Evolutionary conservation across 1,140 invertebrate species (phyloP).

Genomic region (Teleogryllus occipitalis): DNA sequence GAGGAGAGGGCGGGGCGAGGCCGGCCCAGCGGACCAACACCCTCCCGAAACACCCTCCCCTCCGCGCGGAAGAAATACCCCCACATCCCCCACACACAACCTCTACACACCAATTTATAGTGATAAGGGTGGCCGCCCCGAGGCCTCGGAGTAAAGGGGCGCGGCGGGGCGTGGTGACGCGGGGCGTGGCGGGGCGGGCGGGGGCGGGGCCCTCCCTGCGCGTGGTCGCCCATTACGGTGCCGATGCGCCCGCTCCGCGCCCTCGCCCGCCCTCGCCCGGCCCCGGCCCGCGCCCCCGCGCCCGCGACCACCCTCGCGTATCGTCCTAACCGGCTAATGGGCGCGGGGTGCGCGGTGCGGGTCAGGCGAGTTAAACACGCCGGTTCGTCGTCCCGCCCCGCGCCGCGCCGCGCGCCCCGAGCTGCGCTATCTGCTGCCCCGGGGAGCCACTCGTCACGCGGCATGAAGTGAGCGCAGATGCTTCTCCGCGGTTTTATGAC

Average conservation of each 20-base stretch:
- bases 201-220: too few species aligned
- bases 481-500: slow-evolving; percentile 3
- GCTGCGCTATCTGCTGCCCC: background rate
- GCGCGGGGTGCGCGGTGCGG: background rate
- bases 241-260: background rate
- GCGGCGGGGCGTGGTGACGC: too few species aligned
- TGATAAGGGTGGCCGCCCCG: background rate
- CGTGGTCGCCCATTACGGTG: background rate
- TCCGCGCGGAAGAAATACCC: too few species aligned
- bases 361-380: background rate
- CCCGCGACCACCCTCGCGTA: background rate
- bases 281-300: too few species aligned
- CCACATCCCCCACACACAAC: background rate
- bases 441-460: slow-evolving; percentile 1
- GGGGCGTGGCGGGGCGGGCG: too few species aligned
- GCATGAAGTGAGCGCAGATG: slow-evolving; percentile 3
- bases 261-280: background rate
- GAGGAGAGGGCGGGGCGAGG: too few species aligned
- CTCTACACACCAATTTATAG: background rate
- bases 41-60: too few species aligned
- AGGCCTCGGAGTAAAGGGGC: background rate
- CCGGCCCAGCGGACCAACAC: too few species aligned
- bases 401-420: too few species aligned
- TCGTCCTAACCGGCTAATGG: background rate
- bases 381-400: background rate